Conservation (phyloP, 2,113 vertebrate genomes). For the Trochalopteron elliotii region DNA sequence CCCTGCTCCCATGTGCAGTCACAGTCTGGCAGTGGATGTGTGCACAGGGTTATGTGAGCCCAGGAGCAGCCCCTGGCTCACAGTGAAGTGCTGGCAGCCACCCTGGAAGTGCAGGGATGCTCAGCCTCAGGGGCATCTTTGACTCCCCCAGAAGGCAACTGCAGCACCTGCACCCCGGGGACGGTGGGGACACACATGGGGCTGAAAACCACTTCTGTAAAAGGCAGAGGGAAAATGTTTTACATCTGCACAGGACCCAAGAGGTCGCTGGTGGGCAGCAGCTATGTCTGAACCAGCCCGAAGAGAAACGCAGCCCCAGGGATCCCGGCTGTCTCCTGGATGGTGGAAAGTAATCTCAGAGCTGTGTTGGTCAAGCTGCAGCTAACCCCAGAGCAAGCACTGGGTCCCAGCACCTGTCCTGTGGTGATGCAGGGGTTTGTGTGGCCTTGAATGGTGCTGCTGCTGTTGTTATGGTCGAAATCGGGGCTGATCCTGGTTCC, state of each 20-base stretch:
- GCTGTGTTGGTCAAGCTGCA: accelerated
- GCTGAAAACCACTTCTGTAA: neutral
- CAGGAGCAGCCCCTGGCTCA: neutral
- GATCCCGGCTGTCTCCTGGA: neutral
- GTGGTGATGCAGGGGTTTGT: neutral
- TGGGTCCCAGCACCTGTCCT: accelerated
- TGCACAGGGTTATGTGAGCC: neutral
- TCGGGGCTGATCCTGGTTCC: neutral
- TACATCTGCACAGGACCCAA: neutral
- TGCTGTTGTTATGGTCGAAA: accelerated
- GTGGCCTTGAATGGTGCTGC: neutral
- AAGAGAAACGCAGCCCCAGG: neutral
- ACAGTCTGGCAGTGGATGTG: neutral
- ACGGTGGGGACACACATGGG: neutral
- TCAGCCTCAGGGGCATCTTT: neutral
- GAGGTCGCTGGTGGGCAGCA: neutral
- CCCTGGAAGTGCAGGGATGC: neutral
- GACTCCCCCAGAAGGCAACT: neutral
- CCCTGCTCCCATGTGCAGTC: neutral
- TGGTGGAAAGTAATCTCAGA: accelerated
- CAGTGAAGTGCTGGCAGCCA: neutral
- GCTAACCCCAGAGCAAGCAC: neutral
- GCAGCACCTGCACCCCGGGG: neutral
- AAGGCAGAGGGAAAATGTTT: neutral
- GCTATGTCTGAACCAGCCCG: neutral